Conservation (phyloP, 2,797 vertebrate species). For the Synaphobranchus kaupii region DNA sequence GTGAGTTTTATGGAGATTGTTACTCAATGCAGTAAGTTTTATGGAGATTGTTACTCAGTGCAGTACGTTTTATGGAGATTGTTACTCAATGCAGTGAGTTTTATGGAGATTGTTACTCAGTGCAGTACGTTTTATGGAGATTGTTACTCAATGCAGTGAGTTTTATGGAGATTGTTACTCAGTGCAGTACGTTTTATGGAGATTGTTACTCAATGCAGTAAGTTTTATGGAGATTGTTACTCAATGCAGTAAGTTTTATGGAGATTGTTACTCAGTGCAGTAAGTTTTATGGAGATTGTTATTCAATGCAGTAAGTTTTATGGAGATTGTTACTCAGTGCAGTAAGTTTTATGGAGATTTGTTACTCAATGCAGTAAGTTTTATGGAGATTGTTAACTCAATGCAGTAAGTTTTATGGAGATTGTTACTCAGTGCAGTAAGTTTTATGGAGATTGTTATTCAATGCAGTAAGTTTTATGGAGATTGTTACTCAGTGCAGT, state of each 20-base stretch:
- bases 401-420: constrained; percentile 7
- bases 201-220: too few species aligned
- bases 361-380: constrained; percentile 4
- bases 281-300: constrained; percentile 9
- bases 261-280: too few species aligned
- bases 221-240: constrained; percentile 2
- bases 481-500: too few species aligned
- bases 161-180: constrained; percentile 9
- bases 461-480: constrained; percentile 11
- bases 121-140: constrained; percentile 10
- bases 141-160: too few species aligned
- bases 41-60: too few species aligned
- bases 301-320: constrained; percentile 11
- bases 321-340: too few species aligned
- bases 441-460: constrained; percentile 4
- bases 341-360: constrained; percentile 3
- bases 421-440: too few species aligned
- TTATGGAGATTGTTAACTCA: constrained; percentile 10
- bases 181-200: constrained; percentile 11
- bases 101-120: constrained; percentile 10
- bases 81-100: background rate
- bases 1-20: background rate
- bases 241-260: constrained; percentile 10
- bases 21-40: constrained; percentile 7
- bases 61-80: constrained; percentile 7